Evolutionary conservation across 2,888 invertebrate species (phyloP).

Genomic region (Subacronicta megacephala): DNA sequence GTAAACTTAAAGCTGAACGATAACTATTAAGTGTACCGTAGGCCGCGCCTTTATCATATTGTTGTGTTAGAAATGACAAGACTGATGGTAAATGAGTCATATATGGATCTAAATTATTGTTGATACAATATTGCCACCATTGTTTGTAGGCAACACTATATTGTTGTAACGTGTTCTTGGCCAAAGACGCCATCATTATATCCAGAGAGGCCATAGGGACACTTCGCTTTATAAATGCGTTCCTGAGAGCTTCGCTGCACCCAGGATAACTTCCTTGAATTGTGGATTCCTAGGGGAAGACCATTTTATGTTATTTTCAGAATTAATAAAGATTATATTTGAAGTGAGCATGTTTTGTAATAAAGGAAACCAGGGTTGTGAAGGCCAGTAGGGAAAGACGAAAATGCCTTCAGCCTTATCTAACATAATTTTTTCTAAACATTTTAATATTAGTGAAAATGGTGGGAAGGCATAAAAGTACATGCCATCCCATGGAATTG

Average conservation of each 20-base stretch:
- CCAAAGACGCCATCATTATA: slow-evolving; percentile 11
- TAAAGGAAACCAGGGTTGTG: slow-evolving; percentile 10
- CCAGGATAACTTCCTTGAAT: slow-evolving; percentile 14
- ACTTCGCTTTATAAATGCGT: slow-evolving; percentile 5
- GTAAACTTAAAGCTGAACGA: slow-evolving; percentile 6
- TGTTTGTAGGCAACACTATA: slow-evolving; percentile 1
- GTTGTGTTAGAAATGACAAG: slow-evolving; percentile 1
- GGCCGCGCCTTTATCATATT: slow-evolving; percentile 1
- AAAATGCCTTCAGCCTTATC: slow-evolving; percentile 9
- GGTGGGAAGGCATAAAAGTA: slow-evolving; percentile 17
- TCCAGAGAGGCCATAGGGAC: slow-evolving; percentile 1
- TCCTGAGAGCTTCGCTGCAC: slow-evolving; percentile 14
- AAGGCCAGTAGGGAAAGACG: slow-evolving; percentile 14
- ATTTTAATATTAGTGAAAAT: slow-evolving; percentile 6
- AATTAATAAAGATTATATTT: not conserved
- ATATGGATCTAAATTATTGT: not conserved
- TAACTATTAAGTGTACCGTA: slow-evolving; percentile 12
- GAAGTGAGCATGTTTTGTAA: not conserved
- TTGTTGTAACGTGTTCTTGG: slow-evolving; percentile 12
- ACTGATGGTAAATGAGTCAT: not conserved
- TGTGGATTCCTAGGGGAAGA: slow-evolving; percentile 6
- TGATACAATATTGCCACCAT: slow-evolving; percentile 11
- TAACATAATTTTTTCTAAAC: slow-evolving; percentile 4
- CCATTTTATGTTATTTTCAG: not conserved
- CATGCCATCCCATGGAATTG: not conserved